These are phyloP conservation scores for Therioaphis trifolii DNA, from an alignment of 2,888 invertebrate genomes.

Conservation along the genomic window DNA sequence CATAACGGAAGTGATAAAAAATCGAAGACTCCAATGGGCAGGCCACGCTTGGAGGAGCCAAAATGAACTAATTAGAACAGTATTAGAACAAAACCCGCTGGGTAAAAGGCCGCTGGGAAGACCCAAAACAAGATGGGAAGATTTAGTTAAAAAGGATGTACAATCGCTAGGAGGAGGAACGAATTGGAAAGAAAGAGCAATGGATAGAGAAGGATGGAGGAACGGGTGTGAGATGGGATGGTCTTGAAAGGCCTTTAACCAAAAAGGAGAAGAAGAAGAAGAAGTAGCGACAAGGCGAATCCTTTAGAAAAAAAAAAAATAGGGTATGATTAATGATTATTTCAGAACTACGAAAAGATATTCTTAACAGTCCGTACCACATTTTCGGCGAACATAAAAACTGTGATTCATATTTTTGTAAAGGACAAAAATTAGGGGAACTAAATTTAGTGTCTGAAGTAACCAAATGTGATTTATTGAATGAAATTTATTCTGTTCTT, in stretches of 20 bases:
- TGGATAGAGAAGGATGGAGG: no score
- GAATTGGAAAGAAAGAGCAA: no score
- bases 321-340: neutral
- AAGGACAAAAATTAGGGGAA: neutral
- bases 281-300: no score
- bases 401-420: conserved; percentile 63
- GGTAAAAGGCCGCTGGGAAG: neutral
- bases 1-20: neutral
- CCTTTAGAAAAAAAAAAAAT: no score
- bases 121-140: conserved; percentile 1
- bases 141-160: neutral
- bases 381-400: conserved; percentile 64
- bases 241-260: neutral
- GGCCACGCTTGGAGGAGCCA: neutral
- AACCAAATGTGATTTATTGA: no score
- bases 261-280: no score
- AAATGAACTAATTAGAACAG: neutral
- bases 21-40: neutral
- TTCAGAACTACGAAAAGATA: conserved; percentile 58
- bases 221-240: no score
- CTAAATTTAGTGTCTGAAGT: no score
- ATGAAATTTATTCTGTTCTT: no score
- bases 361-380: conserved; percentile 63
- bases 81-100: neutral
- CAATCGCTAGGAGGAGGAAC: neutral